Percentiles rank a stretch among this genome's conserved stretches.
Evolutionary conservation across 1,140 invertebrate species (phyloP).

Genomic region (Coptotermes formosanus): DNA sequence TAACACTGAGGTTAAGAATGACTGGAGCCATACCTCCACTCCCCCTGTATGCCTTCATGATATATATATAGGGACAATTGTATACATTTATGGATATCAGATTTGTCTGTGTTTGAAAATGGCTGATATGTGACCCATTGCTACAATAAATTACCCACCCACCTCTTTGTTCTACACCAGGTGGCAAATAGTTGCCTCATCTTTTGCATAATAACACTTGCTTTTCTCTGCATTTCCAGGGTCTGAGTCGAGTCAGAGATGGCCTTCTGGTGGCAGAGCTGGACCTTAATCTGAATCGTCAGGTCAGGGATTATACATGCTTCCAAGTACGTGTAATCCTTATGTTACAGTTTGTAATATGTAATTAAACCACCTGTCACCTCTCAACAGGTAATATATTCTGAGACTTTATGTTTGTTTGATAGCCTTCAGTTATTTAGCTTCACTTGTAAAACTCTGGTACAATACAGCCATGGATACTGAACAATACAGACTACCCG

Average conservation of each 20-base stretch:
- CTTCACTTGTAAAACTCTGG: slow-evolving; percentile 2
- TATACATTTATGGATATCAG: too few relatives aligned
- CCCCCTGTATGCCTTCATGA: too few relatives aligned
- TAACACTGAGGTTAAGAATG: too few relatives aligned
- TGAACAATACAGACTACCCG: not conserved
- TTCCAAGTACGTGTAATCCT: slow-evolving; percentile 66
- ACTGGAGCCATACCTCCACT: too few relatives aligned
- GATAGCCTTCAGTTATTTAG: slow-evolving; percentile 23
- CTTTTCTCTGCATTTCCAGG: slow-evolving; percentile 53
- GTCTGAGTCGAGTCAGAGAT: slow-evolving; percentile 81
- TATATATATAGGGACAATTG: too few relatives aligned
- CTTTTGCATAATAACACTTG: too few relatives aligned
- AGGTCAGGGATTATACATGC: slow-evolving; percentile 93
- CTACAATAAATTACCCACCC: too few relatives aligned
- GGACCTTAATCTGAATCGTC: slow-evolving; percentile 93
- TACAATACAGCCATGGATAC: not conserved
- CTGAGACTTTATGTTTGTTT: not conserved
- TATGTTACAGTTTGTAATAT: not conserved
- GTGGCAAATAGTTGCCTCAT: too few relatives aligned
- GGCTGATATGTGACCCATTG: too few relatives aligned
- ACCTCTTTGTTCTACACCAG: too few relatives aligned
- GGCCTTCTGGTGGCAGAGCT: slow-evolving; percentile 89
- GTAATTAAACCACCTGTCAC: not conserved
- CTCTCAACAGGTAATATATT: not conserved
- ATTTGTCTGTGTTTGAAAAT: too few relatives aligned